phyloP scores from a whole-genome alignment of 1,140 invertebrate genomes.

The Bombus vancouverensis region DNA sequence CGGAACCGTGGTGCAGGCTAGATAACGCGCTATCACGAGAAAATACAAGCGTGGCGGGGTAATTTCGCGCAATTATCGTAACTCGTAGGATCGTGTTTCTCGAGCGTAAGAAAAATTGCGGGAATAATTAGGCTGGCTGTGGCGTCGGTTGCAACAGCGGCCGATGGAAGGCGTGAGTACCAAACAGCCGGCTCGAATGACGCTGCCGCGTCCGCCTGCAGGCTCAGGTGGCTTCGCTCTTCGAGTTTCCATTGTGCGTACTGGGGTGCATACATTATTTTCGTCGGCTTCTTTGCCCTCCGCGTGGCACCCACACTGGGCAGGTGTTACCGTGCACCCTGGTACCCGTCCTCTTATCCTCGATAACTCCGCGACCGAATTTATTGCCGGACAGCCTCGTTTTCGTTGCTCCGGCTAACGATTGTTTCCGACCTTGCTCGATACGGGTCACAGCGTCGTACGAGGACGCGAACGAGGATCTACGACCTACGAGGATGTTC shows the following conservation, averaged over 20 bases:
- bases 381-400: conserved; percentile 42
- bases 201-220: conserved; percentile 62
- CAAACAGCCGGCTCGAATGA: conserved; percentile 70
- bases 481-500: too few relatives aligned
- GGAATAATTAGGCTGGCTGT: conserved; percentile 56
- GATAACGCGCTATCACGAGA: not conserved
- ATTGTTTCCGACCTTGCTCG: conserved; percentile 6
- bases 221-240: conserved; percentile 72
- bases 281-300: conserved; percentile 63
- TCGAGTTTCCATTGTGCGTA: conserved; percentile 63
- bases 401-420: not conserved
- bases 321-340: conserved; percentile 71
- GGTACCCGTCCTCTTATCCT: conserved; percentile 27
- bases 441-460: not conserved
- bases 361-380: conserved; percentile 44
- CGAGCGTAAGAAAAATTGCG: conserved; percentile 45
- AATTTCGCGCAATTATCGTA: conserved; percentile 36
- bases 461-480: not conserved
- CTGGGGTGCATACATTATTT: conserved; percentile 79
- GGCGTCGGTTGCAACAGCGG: conserved; percentile 20
- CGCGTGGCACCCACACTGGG: conserved; percentile 71
- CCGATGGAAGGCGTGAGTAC: conserved; percentile 43
- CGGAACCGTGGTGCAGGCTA: not conserved
- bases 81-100: conserved; percentile 15
- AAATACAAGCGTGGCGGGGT: not conserved